Base-by-base conservation (phyloP, 2,888 invertebrate species). In the Baccha elongata region DNA sequence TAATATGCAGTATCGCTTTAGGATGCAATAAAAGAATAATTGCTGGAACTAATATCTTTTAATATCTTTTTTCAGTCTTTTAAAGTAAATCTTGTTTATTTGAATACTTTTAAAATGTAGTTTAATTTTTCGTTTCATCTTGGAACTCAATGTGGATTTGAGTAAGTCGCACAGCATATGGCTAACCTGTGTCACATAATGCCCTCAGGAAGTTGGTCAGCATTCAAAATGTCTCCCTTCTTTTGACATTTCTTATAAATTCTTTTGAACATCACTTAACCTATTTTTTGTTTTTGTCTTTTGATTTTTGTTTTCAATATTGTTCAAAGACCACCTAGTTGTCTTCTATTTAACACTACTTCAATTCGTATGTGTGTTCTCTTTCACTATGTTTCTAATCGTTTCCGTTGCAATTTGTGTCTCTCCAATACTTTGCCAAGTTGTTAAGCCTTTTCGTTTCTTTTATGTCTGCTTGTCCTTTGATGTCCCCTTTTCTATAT, bases 1-100 rank as follows among this genome's bases (percentile, higher is more conserved):
- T 78, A 83, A 78, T 83, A 76, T 79, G 73, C 73, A 69, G 60
- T 37, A 79, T 74, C 65, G 72, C 84, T 73, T 64, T 52, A 69
- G 83, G 83, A 78, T 83, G 78, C 73, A 78, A 83, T 83, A 78
- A 81, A 81, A 67, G 65, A 76, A 81, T 81, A 81, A 81, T 81
- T 81, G 81, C 81, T 65, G 46, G 10, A 58, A 50, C 26, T 50
- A 17, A 3, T 35, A 5, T n/a, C 52, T 52, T 40, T 17, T 40
- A 23, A 2, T 29, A 21, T 26, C 15, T 19, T 15, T 1, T 29
- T 17, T 15, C 5, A 21, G 10, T 35, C 48, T 42, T 50, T 58
- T 48, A 19, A 37, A 26, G 19, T 29, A 15, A 52, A 13, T 53
- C 35, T 37, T 62, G 21, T 58, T 53, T 29, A 42, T 42, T 26